A percentile compares a stretch with the other conserved stretches of the same genome.
Evolutionary conservation across 2,113 vertebrate species (phyloP).

Genomic region (Xiphorhynchus elegans): DNA sequence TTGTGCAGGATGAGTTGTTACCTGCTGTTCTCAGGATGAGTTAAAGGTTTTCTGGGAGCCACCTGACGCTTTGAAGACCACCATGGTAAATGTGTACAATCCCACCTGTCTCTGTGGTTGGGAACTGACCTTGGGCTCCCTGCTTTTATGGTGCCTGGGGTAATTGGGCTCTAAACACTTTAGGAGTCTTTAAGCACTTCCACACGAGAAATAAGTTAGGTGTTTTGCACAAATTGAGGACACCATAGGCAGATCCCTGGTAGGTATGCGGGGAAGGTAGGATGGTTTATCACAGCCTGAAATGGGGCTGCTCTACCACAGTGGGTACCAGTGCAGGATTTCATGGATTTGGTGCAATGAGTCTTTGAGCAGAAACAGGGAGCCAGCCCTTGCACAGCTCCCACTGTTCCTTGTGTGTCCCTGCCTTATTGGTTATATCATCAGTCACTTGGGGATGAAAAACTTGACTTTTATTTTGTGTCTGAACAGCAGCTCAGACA

Average conservation of each 20-base stretch:
- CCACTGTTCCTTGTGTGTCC: not conserved
- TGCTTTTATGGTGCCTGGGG: not conserved
- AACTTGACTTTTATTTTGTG: not conserved
- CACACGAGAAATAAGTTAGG: not conserved
- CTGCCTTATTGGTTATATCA: not conserved
- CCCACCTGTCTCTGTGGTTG: not conserved
- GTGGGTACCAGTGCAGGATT: not conserved
- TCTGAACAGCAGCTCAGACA: conserved; percentile 24
- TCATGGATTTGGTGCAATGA: not conserved
- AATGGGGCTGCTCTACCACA: not conserved
- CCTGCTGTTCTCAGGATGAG: not conserved
- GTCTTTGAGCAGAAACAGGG: not conserved
- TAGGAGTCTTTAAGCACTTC: not conserved
- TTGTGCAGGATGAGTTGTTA: not conserved
- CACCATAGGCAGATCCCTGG: not conserved
- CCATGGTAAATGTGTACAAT: not conserved
- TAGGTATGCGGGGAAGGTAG: fast-evolving
- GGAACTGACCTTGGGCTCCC: not conserved
- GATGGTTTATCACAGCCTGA: not conserved
- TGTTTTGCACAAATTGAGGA: fast-evolving
- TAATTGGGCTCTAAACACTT: not conserved
- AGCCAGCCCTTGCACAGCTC: not conserved
- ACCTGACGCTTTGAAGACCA: not conserved
- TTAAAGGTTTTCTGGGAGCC: not conserved
- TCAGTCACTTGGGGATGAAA: not conserved